These are phyloP conservation scores for Tethya wilhelma DNA, from an alignment of 37 sponge, comb jelly and placozoan genomes.

Conservation along the genomic window DNA sequence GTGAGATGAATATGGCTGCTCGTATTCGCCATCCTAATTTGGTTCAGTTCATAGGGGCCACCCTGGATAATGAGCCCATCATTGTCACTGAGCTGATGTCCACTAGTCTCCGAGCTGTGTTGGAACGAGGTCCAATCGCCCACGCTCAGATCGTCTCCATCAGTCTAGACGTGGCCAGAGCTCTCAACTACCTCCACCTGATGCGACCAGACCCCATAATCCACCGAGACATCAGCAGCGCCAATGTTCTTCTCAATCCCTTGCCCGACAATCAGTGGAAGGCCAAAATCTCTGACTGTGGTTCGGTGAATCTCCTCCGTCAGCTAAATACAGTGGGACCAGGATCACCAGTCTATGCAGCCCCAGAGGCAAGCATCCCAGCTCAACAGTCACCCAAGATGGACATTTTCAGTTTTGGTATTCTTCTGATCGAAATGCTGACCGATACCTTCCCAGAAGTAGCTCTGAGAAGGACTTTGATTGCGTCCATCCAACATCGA, in stretches of 20 bases:
- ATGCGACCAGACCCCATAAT: constrained; percentile 65
- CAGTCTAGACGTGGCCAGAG: constrained; percentile 41
- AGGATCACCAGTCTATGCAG: no score
- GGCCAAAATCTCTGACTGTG: constrained; percentile 74
- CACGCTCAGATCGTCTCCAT: constrained; percentile 34
- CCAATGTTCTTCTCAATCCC: constrained; percentile 63
- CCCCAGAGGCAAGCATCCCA: constrained; percentile 30
- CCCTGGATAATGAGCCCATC: constrained; percentile 25
- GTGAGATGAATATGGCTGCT: constrained; percentile 73
- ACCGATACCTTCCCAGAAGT: neutral
- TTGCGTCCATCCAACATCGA: constrained; percentile 1
- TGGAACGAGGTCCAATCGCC: constrained; percentile 6
- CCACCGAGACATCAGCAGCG: constrained; percentile 78
- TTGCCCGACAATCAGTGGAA: constrained; percentile 30
- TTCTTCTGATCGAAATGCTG: constrained; percentile 39
- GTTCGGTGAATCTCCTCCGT: constrained; percentile 59
- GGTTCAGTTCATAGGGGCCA: constrained; percentile 68
- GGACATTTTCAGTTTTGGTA: constrained; percentile 42
- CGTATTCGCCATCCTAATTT: constrained; percentile 62
- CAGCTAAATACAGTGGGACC: no score
- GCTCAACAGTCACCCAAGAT: no score
- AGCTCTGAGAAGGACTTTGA: neutral
- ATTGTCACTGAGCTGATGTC: constrained; percentile 75
- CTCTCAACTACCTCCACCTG: constrained; percentile 70
- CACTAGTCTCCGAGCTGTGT: constrained; percentile 44